A percentile compares a stretch with the other conserved stretches of the same genome.
Evolutionary conservation across 2,888 invertebrate genomes (phyloP).

Genomic region (Coelopa pilipes): DNA sequence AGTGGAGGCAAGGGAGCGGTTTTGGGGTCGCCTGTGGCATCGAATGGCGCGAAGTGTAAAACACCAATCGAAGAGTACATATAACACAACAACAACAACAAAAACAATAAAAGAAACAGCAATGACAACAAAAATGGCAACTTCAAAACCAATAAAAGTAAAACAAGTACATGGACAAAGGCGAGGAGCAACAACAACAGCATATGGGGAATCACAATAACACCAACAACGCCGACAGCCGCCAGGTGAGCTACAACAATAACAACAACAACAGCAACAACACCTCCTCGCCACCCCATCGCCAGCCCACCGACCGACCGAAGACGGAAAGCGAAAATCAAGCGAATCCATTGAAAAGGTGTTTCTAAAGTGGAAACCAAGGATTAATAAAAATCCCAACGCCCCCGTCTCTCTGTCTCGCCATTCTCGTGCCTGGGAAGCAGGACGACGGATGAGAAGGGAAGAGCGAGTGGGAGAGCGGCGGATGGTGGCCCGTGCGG

Average conservation of each 20-base stretch:
- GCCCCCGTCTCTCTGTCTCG: background rate
- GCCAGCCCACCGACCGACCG: too few species aligned
- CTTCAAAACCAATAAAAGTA: too few species aligned
- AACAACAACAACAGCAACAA: background rate
- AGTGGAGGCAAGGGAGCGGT: too few species aligned
- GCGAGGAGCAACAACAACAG: background rate
- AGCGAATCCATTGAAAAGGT: constrained; percentile 21
- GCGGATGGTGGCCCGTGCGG: background rate
- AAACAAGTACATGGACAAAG: constrained; percentile 4
- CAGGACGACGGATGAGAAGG: background rate
- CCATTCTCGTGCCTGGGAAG: too few species aligned
- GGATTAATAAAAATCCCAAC: constrained; percentile 28
- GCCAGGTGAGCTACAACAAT: background rate
- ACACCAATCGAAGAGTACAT: too few species aligned
- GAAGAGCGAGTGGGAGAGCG: too few species aligned
- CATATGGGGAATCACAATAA: too few species aligned
- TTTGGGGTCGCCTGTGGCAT: background rate
- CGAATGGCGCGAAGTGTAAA: background rate
- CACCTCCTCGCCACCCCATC: background rate
- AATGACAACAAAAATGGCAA: too few species aligned
- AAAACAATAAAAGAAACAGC: too few species aligned
- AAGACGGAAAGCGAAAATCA: constrained; percentile 2
- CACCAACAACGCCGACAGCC: background rate
- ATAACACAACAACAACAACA: too few species aligned
- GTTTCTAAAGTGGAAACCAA: constrained; percentile 26